Conservation (phyloP, 1,140 invertebrate genomes). For the Pachyrhynchus sulphureomaculatus region DNA sequence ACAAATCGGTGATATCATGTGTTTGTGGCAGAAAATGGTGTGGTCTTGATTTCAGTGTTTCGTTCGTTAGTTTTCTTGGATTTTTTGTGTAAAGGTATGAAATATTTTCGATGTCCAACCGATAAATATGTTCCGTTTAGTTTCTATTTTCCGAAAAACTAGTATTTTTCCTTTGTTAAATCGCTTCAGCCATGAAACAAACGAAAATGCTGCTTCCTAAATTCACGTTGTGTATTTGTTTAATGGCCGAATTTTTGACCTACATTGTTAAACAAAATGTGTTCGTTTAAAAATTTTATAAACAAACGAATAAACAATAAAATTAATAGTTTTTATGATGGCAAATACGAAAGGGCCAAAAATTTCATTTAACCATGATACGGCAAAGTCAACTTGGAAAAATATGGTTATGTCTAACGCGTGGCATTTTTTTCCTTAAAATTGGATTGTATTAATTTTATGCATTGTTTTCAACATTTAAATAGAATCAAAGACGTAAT, state of each 20-base stretch:
- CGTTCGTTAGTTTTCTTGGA: slow-evolving; percentile 29
- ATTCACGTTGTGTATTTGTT: slow-evolving; percentile 41
- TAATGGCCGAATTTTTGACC: slow-evolving; percentile 49
- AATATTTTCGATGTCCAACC: slow-evolving; percentile 19
- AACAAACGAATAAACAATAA: too few relatives aligned
- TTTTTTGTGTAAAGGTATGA: slow-evolving; percentile 38
- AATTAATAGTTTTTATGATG: too few relatives aligned
- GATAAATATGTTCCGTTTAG: background rate
- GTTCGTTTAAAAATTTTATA: background rate
- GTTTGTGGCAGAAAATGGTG: slow-evolving; percentile 49
- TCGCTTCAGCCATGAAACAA: slow-evolving; percentile 25
- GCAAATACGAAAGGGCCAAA: background rate
- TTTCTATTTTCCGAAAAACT: background rate
- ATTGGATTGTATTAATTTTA: background rate
- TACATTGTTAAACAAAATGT: slow-evolving; percentile 39
- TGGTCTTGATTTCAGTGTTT: slow-evolving; percentile 41
- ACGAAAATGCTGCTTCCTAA: slow-evolving; percentile 36
- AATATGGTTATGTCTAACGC: slow-evolving; percentile 22
- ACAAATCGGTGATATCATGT: slow-evolving; percentile 46
- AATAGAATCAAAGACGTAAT: too few relatives aligned
- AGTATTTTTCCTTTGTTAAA: slow-evolving; percentile 1
- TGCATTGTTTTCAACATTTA: background rate
- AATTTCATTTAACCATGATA: background rate
- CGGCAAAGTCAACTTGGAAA: slow-evolving; percentile 7
- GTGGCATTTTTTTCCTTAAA: background rate